phyloP scores from a whole-genome alignment of 2,113 vertebrate genomes.

The Ellobius talpinus region DNA sequence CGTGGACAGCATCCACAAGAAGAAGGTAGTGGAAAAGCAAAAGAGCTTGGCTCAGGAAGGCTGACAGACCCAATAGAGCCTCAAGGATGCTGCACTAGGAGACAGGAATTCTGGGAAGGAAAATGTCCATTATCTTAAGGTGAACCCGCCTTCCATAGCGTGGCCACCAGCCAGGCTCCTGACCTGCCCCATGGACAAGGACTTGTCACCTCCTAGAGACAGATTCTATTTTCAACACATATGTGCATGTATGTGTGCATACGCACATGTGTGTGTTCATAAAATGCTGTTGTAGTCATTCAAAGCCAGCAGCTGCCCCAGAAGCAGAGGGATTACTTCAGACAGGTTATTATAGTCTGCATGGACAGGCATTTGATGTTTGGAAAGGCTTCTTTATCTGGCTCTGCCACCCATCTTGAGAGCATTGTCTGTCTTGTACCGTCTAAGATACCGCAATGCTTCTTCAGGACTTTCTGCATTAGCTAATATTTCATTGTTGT shows the following conservation, averaged over 20 bases:
- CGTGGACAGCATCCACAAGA: background rate
- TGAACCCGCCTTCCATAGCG: background rate
- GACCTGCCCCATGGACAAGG: background rate
- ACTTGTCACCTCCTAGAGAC: background rate
- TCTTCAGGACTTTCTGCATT: background rate
- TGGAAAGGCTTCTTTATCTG: background rate
- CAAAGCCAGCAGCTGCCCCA: fast-evolving
- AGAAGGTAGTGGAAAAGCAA: background rate
- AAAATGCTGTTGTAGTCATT: background rate
- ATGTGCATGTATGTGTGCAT: background rate
- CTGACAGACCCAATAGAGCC: background rate
- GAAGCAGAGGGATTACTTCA: no score
- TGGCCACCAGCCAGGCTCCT: background rate
- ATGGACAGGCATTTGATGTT: background rate
- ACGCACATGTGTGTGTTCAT: background rate
- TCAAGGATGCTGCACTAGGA: background rate
- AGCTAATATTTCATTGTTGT: background rate
- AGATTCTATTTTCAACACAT: background rate
- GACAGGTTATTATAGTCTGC: background rate
- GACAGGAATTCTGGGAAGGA: background rate
- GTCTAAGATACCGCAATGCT: background rate
- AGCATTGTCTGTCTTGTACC: background rate
- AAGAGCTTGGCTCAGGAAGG: background rate
- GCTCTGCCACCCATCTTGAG: background rate
- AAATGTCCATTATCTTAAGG: background rate